These are phyloP conservation scores for Euthynnus affinis DNA, from an alignment of 2,797 vertebrate species.

Conservation along the genomic window DNA sequence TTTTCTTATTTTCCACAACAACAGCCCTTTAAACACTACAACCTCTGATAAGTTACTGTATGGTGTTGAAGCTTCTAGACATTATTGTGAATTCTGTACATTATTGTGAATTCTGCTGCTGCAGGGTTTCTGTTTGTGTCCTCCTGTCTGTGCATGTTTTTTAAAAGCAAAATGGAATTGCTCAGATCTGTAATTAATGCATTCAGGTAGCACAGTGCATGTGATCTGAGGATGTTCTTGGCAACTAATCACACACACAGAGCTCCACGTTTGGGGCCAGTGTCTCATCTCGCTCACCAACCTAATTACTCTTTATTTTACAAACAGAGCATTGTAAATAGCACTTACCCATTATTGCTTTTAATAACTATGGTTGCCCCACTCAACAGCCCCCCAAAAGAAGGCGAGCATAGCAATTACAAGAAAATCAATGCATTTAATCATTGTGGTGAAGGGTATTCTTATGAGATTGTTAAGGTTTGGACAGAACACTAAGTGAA, in stretches of 20 bases:
- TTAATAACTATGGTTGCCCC: constrained; percentile 61
- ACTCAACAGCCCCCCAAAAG: constrained; percentile 29
- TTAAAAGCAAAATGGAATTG: constrained; percentile 37
- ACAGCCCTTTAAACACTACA: no score
- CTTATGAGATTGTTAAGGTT: constrained; percentile 53
- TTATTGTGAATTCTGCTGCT: neutral
- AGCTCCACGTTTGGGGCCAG: constrained; percentile 42
- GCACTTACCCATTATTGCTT: constrained; percentile 68
- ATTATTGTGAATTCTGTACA: neutral
- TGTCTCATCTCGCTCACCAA: constrained; percentile 54
- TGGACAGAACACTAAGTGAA: constrained; percentile 30
- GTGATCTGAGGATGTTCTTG: constrained; percentile 72
- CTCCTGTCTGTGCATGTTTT: constrained; percentile 33
- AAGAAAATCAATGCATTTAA: constrained; percentile 71
- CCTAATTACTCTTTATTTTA: constrained; percentile 79
- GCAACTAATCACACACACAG: constrained; percentile 69
- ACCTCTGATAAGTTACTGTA: neutral
- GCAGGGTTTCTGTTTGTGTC: constrained; percentile 30
- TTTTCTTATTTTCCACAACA: no score
- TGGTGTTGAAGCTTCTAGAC: neutral
- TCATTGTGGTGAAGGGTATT: constrained; percentile 50
- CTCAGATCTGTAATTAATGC: constrained; percentile 76
- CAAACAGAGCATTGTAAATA: constrained; percentile 75
- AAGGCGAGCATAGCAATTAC: constrained; percentile 62
- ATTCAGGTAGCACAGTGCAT: constrained; percentile 64